Base-by-base conservation (phyloP, 2,797 vertebrate genomes). In the Thalassophryne amazonica region DNA sequence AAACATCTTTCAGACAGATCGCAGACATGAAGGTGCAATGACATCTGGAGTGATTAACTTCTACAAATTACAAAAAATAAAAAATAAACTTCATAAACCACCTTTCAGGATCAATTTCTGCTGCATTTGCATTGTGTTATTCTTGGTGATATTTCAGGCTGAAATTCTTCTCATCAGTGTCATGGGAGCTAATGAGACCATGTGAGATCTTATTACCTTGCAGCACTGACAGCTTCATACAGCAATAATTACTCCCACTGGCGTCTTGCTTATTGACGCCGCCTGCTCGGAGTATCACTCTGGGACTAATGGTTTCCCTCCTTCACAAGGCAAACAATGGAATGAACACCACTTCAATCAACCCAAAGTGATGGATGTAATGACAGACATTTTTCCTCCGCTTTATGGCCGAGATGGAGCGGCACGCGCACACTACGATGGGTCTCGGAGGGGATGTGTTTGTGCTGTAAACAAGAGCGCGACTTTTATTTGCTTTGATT, bases 181-280 rank as follows among this genome's bases (percentile, higher is more conserved):
- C 73, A 70, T 23, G 62, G 60, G 64, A 76, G 79, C 78, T 84
- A 86, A 89, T 77, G 71, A 86, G 82, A 71, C 81, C 73, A 68
- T 69, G 65, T 75, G 81, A 83, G 86, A 86, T 84, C 74, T 54
- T 69, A 81, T 86, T 85, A 84, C 80, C 79, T 81, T 83, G 73
- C 71, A 46, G 57, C 68, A 29, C 60, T 18, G 64, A 78, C 60
- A 33, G 65, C 73, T 88, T 83, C 81, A 61, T 69, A 71, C 71
- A 16, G 66, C 41, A 80, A 76, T 89, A 90, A 91, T 90, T 85
- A 86, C 83, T 88, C 89, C 86, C 88, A 73, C 64, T 36, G 84
- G 81, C 53, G 60, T 73, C 75, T 52, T 69, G 63, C 76, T 83
- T 87, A 86, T 85, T 78, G 84, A 83, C 64, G 45, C 67, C 3